Percentiles rank a stretch among this genome's conserved stretches.
Conservation (phyloP, 2,888 invertebrate genomes). For the Toxonevra muliebris region DNA sequence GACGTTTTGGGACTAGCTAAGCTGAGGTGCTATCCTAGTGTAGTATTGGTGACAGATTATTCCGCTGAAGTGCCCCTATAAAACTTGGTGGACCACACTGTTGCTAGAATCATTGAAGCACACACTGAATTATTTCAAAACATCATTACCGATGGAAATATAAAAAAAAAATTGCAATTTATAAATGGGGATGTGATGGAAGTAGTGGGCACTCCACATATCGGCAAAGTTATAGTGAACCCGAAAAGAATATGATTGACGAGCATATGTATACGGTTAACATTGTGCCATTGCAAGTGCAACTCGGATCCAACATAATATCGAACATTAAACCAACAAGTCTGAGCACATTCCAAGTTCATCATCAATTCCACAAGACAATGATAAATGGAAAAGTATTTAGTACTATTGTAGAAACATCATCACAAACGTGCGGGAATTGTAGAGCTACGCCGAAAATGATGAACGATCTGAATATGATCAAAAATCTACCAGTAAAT, state of each 20-base stretch:
- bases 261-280: constrained; percentile 24
- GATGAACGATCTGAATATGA: constrained; percentile 21
- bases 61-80: constrained; percentile 18
- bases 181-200: constrained; percentile 16
- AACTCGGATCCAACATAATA: constrained; percentile 17
- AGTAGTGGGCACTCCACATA: constrained; percentile 14
- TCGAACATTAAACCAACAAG: constrained; percentile 18
- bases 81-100: constrained; percentile 12
- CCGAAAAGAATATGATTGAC: constrained; percentile 17
- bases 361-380: constrained; percentile 24
- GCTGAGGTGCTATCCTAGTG: constrained; percentile 21
- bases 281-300: constrained; percentile 29
- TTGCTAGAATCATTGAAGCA: constrained; percentile 10
- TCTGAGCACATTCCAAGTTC: constrained; percentile 11
- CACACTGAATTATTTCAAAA: constrained; percentile 4
- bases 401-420: constrained; percentile 23
- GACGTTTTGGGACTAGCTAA: constrained; percentile 17
- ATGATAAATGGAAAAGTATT: constrained; percentile 32
- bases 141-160: constrained; percentile 1
- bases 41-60: constrained; percentile 16
- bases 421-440: constrained; percentile 28
- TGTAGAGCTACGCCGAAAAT: constrained; percentile 21
- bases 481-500: constrained; percentile 8
- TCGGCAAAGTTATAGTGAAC: constrained; percentile 8
- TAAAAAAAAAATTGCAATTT: background rate